These are phyloP conservation scores for Coreoperca whiteheadi DNA, from an alignment of 2,113 vertebrate species.

Conservation along the genomic window DNA sequence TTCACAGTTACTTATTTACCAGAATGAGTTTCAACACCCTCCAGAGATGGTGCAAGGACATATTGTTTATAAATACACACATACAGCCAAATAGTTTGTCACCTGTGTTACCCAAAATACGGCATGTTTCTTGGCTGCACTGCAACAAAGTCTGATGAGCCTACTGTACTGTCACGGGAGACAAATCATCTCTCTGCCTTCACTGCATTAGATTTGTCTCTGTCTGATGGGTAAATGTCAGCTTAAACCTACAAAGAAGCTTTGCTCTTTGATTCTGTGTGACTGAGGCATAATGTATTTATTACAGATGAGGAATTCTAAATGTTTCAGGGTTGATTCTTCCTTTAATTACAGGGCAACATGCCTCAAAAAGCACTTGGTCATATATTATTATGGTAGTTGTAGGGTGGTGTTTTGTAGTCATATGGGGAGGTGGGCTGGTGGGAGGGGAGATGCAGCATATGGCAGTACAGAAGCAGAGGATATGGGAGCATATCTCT, in stretches of 20 bases:
- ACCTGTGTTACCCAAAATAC: background rate
- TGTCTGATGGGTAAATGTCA: constrained; percentile 7
- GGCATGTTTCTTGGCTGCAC: background rate
- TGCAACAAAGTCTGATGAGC: background rate
- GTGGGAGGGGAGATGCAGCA: constrained; percentile 29
- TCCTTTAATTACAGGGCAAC: constrained; percentile 52
- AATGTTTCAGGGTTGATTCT: constrained; percentile 36
- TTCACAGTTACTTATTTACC: background rate
- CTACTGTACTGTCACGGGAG: background rate
- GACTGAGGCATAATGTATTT: constrained; percentile 18
- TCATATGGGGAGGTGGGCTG: constrained; percentile 35
- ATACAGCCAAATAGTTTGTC: background rate
- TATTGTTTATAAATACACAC: background rate
- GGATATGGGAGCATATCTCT: constrained; percentile 43
- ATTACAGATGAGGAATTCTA: constrained; percentile 28
- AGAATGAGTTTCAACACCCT: background rate
- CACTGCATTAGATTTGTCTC: background rate
- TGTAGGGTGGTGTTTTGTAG: constrained; percentile 46
- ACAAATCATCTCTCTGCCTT: background rate
- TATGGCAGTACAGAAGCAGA: constrained; percentile 51
- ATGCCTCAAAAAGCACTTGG: constrained; percentile 31
- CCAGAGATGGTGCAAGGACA: background rate
- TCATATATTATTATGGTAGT: constrained; percentile 26
- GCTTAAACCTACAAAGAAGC: constrained; percentile 18
- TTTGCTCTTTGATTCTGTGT: constrained; percentile 36